Base-by-base conservation (phyloP, 2,888 invertebrate genomes). In the Harmothoe impar region DNA sequence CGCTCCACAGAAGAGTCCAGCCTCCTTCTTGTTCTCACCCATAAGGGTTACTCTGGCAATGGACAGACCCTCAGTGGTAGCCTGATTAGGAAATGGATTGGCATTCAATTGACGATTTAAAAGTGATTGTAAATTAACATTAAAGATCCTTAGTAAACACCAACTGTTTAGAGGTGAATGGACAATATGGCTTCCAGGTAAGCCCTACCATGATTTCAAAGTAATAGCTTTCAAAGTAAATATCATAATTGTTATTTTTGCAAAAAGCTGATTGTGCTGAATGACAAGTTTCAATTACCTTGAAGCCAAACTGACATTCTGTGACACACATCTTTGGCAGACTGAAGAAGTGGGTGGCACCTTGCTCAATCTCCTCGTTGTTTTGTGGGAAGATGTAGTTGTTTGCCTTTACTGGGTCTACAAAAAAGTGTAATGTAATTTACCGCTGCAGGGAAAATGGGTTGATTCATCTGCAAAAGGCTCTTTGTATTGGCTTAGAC, bases 1-100 rank as follows among this genome's bases (percentile, higher is more conserved):
- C 81, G 35, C 81, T 81, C 35, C 81, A 81, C 81, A 81, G 81
- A 33, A 43, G 20, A 81, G 81, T 81, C 81, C 81, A 7, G 81
- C 81, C 43, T 81, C 81, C 20, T 33, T 81, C n/a, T 33, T 35
- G 23, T 81, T n/a, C 3, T 81, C 23, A 3, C 81, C 81, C 17
- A 81, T 15, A 0, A 81, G 33, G 20, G 81, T 81, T 15, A 81
- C 20, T 12, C 43, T 35, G 33, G 81, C 81, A 15, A 33, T 81
- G 43, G 81, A 81, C 20, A 23, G 3, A 20, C 81, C 81, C 20
- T 81, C 81, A 43, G 33, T 5, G 0, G 81, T 25, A 25, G 23
- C 81, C 81, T 81, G 31, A 77, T 15, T 1, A 10, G 5, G 25
- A 77, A 3, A 77, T 52, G 3, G 3, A 62, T n/a, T 20, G n/a